Conservation (phyloP, 2,113 vertebrate species). For the Tetraodon nigroviridis region DNA sequence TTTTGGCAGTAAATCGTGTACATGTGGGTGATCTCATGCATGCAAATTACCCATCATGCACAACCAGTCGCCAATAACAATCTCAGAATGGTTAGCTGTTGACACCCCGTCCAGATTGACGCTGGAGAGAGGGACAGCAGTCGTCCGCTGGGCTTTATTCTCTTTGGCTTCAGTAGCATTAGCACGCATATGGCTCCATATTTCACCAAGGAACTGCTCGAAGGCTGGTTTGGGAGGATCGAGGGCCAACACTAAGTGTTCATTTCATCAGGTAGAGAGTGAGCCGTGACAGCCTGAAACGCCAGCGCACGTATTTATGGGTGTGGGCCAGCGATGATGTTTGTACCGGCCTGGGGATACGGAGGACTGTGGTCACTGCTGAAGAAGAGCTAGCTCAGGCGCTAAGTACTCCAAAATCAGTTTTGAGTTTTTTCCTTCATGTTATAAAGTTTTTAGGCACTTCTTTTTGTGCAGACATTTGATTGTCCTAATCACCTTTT, state of each 20-base stretch:
- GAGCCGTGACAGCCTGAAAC: slow-evolving; percentile 13
- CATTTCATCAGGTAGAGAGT: slow-evolving; percentile 14
- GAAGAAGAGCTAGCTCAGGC: not conserved
- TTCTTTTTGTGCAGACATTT: not conserved
- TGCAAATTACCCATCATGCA: too few species aligned
- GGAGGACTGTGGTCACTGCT: slow-evolving; percentile 7
- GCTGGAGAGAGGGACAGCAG: too few species aligned
- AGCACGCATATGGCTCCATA: not conserved
- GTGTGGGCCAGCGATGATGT: slow-evolving; percentile 13
- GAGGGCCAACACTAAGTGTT: not conserved
- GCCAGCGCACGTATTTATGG: slow-evolving; percentile 11
- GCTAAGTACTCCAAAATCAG: too few species aligned
- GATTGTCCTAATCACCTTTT: not conserved
- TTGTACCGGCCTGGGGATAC: slow-evolving; percentile 16
- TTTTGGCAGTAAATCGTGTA: too few species aligned
- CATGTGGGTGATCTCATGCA: too few species aligned
- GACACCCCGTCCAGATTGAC: too few species aligned
- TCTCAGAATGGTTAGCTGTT: too few species aligned
- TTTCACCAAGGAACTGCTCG: not conserved
- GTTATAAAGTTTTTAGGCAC: too few species aligned
- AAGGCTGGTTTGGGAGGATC: slow-evolving; percentile 7
- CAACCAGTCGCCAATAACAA: too few species aligned
- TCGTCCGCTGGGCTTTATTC: not conserved
- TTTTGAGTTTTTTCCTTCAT: too few species aligned
- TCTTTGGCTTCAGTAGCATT: not conserved